These are phyloP conservation scores for Leptinotarsa tumamoca DNA, from an alignment of 2,888 invertebrate genomes.

Conservation along the genomic window DNA sequence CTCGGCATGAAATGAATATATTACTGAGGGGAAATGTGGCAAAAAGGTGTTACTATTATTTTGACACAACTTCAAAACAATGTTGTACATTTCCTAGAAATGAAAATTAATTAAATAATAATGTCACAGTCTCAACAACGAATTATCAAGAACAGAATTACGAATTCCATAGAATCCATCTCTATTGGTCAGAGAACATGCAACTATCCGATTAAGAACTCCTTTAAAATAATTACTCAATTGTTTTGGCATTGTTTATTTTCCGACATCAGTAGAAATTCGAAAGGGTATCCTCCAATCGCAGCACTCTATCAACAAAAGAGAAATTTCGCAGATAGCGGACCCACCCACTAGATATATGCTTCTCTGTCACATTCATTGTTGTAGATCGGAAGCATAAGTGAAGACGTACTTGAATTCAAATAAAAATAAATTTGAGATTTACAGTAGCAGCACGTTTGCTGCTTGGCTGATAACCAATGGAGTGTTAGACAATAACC, in stretches of 20 bases:
- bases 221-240: constrained; percentile 10
- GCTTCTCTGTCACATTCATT: constrained; percentile 37
- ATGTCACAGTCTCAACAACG: too few species aligned
- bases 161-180: not conserved
- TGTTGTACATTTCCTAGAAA: too few species aligned
- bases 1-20: too few species aligned
- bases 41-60: too few species aligned
- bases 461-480: constrained; percentile 58
- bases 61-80: too few species aligned
- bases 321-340: constrained; percentile 32
- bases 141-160: not conserved
- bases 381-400: constrained; percentile 21
- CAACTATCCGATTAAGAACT: not conserved
- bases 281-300: constrained; percentile 2
- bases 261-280: constrained; percentile 17
- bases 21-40: too few species aligned
- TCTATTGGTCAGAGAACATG: constrained; percentile 2
- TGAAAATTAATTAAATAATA: too few species aligned
- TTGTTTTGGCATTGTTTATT: constrained; percentile 9
- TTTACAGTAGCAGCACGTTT: constrained; percentile 47
- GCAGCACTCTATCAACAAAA: constrained; percentile 12
- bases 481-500: constrained; percentile 54
- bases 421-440: constrained; percentile 44
- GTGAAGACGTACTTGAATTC: constrained; percentile 35
- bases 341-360: constrained; percentile 36